Base-by-base conservation (phyloP, 2,797 vertebrate genomes). In the Halcyon leucocephala region DNA sequence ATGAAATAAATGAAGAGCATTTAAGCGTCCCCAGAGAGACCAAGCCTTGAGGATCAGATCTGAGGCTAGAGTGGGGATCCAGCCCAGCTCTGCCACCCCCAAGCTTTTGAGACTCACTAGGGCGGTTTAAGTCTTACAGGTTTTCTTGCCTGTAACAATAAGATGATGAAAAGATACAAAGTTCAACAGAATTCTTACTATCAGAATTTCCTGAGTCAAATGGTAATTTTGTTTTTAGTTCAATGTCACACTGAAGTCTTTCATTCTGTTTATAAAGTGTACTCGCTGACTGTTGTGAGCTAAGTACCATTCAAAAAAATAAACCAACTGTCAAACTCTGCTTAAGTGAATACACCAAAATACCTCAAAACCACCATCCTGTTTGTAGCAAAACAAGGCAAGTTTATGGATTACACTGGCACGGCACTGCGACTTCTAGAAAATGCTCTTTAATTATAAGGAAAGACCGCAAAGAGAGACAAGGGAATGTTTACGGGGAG, bases 371-470 rank as follows among this genome's bases (percentile, higher is more conserved):
- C 51, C 71, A 87, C 70, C 79, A 66, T 31, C 49, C 57, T 44
- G 64, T 44, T 76, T 60, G 33, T 4, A 87, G 85, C 31, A 91
- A 89, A 93, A 86, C 90, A 92, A 95, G 84, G 52, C 52, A 67
- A 72, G 62, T 85, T 86, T 96, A 89, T 60, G 83, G 87, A 93
- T 89, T 82, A 70, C 4, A 1, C 16, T 96, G 84, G 94, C 73
- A 90, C 13, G 80, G 74, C 66, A 48, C 62, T 6, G 3, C 1
- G 8, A 87, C 86, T 95, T 96, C 96, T 74, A 95, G 90, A 94
- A 93, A 95, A 92, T 88, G 73, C 61, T 78, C 82, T 96, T 92
- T 96, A 94, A 96, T 96, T 90, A 91, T 39, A 91, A 88, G 82
- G 88, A 73, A 79, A 71, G 88, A 88, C 71, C 92, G 66, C 76